A percentile compares a stretch with the other conserved stretches of the same genome.
These are phyloP conservation scores for Carassius auratus DNA, from an alignment of 2,113 vertebrate species.

Conservation along the genomic window DNA sequence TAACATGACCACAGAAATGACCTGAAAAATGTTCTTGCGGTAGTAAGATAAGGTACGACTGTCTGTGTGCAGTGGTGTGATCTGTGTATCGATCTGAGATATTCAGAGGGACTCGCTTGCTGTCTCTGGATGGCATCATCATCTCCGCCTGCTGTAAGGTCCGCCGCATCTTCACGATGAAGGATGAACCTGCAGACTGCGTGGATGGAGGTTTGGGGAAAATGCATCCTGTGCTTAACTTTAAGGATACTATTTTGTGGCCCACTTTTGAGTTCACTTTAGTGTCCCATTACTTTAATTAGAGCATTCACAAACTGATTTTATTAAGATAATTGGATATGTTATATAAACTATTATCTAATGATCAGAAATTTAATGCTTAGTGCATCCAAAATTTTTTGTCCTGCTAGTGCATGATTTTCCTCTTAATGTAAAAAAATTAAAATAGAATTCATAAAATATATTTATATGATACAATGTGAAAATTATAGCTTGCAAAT, in stretches of 20 bases:
- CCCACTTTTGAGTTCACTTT: too few species aligned
- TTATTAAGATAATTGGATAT: background rate
- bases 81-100: constrained; percentile 92
- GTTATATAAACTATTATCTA: background rate
- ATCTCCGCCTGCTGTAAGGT: constrained; percentile 91
- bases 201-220: constrained; percentile 75
- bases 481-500: too few species aligned
- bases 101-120: constrained; percentile 87
- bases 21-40: constrained; percentile 2
- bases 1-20: constrained; percentile 8
- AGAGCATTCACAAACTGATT: background rate
- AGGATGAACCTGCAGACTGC: constrained; percentile 79
- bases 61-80: constrained; percentile 86
- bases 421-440: constrained; percentile 46
- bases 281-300: background rate
- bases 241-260: background rate
- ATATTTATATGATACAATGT: too few species aligned
- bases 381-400: background rate
- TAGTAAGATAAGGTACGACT: background rate
- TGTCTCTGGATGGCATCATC: constrained; percentile 87
- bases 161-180: constrained; percentile 94
- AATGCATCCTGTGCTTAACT: constrained; percentile 2
- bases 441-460: background rate
- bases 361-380: background rate
- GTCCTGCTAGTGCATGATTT: constrained; percentile 14